Evolutionary conservation across 2,113 vertebrate genomes (phyloP).

Genomic region (Papio anubis): DNA sequence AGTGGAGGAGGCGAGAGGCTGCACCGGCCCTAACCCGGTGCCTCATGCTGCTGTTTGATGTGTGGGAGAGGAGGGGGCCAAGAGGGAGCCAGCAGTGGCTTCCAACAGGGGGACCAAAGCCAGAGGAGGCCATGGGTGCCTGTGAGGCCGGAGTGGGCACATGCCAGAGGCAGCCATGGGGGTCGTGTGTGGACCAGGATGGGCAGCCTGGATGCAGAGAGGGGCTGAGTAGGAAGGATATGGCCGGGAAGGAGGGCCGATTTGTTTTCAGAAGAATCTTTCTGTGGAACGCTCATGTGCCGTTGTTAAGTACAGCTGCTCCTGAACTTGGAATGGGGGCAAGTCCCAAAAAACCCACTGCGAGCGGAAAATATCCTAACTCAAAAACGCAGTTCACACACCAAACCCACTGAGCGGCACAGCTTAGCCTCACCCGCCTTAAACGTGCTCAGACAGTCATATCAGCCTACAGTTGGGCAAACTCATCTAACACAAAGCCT

Average conservation of each 20-base stretch:
- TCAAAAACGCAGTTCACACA: background rate
- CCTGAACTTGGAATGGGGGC: background rate
- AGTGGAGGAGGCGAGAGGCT: too few species aligned
- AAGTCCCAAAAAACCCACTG: background rate
- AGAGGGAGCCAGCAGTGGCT: rapidly evolving
- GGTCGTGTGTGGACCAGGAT: background rate
- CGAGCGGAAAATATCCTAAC: background rate
- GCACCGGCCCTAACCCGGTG: background rate
- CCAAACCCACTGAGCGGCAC: too few species aligned
- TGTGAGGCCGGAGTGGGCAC: rapidly evolving
- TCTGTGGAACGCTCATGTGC: rapidly evolving
- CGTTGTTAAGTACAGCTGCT: background rate
- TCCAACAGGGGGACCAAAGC: background rate
- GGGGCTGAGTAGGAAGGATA: rapidly evolving
- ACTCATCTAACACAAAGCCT: background rate
- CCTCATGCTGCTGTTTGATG: background rate
- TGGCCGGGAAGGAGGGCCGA: background rate
- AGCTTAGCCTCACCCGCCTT: background rate
- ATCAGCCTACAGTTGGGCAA: background rate
- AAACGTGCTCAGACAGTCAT: background rate
- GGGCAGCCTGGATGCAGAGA: background rate
- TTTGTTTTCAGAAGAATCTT: background rate
- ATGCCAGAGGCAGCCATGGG: background rate
- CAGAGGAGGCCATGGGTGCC: background rate
- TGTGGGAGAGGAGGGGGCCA: background rate